phyloP scores from a whole-genome alignment of 2,113 vertebrate genomes.

The Microtus pennsylvanicus region DNA sequence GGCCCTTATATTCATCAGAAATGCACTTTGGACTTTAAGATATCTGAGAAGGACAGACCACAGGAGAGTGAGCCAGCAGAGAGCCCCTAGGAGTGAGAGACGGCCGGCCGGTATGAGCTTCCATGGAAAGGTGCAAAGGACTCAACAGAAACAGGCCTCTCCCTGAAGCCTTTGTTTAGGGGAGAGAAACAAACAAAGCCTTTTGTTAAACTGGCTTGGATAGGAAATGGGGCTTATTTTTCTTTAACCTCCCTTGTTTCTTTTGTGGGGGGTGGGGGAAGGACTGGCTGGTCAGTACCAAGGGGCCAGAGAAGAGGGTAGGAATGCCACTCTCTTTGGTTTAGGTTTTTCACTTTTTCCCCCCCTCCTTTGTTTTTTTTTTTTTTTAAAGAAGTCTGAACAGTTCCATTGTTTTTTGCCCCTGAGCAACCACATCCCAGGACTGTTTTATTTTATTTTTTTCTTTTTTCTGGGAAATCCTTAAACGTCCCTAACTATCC shows the following conservation, averaged over 20 bases:
- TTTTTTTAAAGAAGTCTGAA: conserved; percentile 44
- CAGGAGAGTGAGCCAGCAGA: conserved; percentile 43
- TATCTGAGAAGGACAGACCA: conserved; percentile 67
- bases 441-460: background rate
- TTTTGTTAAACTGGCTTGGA: conserved; percentile 74
- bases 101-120: background rate
- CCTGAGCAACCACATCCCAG: background rate
- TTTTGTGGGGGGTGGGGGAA: conserved; percentile 23
- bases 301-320: conserved; percentile 44
- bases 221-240: conserved; percentile 71
- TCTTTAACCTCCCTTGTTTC: conserved; percentile 69
- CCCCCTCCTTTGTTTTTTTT: background rate
- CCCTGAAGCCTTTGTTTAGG: conserved; percentile 20
- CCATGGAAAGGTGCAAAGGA: conserved; percentile 55
- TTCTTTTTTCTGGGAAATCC: conserved; percentile 60
- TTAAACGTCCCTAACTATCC: conserved; percentile 45
- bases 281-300: conserved; percentile 55
- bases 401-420: conserved; percentile 35
- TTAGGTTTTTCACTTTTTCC: conserved; percentile 62
- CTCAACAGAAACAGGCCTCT: conserved; percentile 63
- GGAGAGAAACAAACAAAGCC: background rate
- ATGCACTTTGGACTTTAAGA: conserved; percentile 81
- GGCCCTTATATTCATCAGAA: conserved; percentile 70
- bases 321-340: conserved; percentile 62
- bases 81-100: conserved; percentile 37